These are phyloP conservation scores for Epinephelus fuscoguttatus DNA, from an alignment of 2,113 vertebrate genomes.

Conservation along the genomic window DNA sequence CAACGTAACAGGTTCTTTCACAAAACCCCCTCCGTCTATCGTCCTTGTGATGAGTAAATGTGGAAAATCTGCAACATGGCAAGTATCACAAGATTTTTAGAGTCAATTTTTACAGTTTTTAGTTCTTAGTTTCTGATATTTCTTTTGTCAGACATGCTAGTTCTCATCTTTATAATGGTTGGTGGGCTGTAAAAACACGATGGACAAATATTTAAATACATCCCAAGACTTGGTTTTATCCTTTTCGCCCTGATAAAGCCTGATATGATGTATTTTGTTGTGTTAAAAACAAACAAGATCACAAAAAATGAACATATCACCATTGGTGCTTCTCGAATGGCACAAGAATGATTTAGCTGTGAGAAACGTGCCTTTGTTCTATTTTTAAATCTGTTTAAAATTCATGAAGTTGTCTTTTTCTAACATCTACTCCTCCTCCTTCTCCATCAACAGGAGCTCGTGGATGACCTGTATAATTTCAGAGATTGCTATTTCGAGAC, in stretches of 20 bases:
- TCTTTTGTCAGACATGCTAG: too few relatives aligned
- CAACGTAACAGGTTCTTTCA: neutral
- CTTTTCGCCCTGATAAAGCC: too few relatives aligned
- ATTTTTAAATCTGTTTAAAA: slow-evolving; percentile 1
- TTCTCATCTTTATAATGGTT: too few relatives aligned
- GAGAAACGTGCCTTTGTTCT: neutral
- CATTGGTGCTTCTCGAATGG: neutral
- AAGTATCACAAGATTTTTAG: too few relatives aligned
- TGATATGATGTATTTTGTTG: too few relatives aligned
- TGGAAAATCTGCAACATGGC: too few relatives aligned
- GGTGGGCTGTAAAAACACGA: too few relatives aligned
- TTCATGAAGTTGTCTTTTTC: neutral
- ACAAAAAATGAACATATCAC: neutral
- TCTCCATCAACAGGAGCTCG: slow-evolving; percentile 83
- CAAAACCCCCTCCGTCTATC: neutral
- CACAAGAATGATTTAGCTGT: neutral
- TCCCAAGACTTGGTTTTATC: too few relatives aligned
- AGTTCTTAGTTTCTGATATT: too few relatives aligned
- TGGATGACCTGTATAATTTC: slow-evolving; percentile 89
- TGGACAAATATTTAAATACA: too few relatives aligned
- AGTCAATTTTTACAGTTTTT: too few relatives aligned
- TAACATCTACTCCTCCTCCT: neutral
- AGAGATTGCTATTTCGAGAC: slow-evolving; percentile 92
- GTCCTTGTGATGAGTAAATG: too few relatives aligned
- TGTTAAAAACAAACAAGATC: neutral